These are phyloP conservation scores for Onychomys arenicola DNA, from an alignment of 2,797 vertebrate species.

Conservation along the genomic window DNA sequence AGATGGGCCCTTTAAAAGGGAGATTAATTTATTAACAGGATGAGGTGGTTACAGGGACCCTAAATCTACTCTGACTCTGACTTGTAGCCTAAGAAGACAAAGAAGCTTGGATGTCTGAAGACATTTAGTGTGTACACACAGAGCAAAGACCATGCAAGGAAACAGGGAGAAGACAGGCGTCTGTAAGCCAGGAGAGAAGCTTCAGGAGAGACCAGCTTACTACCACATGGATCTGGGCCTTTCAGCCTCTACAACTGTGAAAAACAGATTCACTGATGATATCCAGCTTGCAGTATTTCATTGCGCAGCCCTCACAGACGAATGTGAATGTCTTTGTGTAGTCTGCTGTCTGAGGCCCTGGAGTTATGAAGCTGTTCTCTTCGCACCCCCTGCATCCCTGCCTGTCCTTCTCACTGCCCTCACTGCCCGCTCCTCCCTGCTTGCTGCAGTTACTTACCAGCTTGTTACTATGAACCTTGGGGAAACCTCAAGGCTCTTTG, in stretches of 20 bases:
- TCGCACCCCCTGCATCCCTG: not conserved
- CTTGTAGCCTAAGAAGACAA: not conserved
- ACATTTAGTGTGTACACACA: not conserved
- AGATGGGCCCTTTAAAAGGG: not conserved
- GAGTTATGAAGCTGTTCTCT: not conserved
- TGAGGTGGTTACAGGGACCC: not conserved
- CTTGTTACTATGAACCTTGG: not conserved
- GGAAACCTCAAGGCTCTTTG: constrained; percentile 13
- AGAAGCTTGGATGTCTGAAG: not conserved
- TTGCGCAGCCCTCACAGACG: not conserved
- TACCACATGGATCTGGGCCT: not conserved
- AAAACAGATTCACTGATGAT: not conserved
- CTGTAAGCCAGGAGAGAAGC: not conserved
- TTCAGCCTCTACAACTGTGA: not conserved
- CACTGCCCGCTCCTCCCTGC: no score
- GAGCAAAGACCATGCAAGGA: not conserved
- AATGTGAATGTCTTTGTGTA: not conserved
- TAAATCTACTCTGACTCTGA: not conserved
- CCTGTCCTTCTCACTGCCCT: not conserved
- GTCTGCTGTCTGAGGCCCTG: not conserved
- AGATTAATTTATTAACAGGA: not conserved
- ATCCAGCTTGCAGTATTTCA: not conserved
- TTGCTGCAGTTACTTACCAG: not conserved
- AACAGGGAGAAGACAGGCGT: not conserved
- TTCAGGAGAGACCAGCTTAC: not conserved